These are phyloP conservation scores for Lithobates pipiens DNA, from an alignment of 2,797 vertebrate species.

Conservation along the genomic window DNA sequence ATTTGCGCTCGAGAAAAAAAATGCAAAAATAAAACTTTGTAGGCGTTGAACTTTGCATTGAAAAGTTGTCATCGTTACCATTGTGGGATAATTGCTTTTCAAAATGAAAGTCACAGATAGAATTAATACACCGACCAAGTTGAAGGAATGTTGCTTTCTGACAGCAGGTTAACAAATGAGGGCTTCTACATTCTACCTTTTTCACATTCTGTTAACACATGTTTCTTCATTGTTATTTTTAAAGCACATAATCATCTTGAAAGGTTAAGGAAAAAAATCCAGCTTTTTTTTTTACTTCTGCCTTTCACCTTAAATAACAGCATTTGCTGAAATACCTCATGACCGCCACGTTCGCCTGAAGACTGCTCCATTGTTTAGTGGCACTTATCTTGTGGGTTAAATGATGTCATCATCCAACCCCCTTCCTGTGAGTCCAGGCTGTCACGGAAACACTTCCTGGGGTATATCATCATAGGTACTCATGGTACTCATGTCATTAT, in stretches of 20 bases:
- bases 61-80: constrained; percentile 24
- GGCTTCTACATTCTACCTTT: neutral
- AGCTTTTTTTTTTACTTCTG: too few species aligned
- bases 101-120: constrained; percentile 22
- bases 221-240: neutral
- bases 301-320: too few species aligned
- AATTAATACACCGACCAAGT: constrained; percentile 24
- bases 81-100: constrained; percentile 29
- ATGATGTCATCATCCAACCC: too few species aligned
- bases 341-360: too few species aligned
- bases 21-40: constrained; percentile 25
- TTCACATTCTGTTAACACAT: neutral
- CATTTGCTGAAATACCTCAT: too few species aligned
- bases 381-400: too few species aligned
- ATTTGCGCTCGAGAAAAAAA: constrained; percentile 42
- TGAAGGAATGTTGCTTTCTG: constrained; percentile 1
- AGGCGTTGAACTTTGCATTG: constrained; percentile 47
- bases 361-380: too few species aligned
- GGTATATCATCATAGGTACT: too few species aligned
- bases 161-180: neutral
- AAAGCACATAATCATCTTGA: neutral
- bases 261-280: neutral
- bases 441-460: too few species aligned
- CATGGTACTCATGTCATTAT: too few species aligned
- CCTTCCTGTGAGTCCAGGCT: too few species aligned